phyloP scores from a whole-genome alignment of 2,797 vertebrate species.

The Calcarius lapponicus region DNA sequence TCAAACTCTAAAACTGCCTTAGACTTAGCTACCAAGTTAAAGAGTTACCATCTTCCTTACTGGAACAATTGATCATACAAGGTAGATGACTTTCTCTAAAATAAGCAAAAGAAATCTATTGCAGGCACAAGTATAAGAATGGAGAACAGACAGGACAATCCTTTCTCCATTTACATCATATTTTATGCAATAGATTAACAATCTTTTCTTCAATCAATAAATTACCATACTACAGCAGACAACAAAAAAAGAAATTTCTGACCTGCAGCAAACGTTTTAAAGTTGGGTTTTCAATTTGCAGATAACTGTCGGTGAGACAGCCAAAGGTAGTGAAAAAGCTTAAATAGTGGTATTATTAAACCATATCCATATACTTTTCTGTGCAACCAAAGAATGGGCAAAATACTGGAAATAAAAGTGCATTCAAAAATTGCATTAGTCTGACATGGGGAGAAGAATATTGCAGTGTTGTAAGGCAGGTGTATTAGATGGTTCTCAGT shows the following conservation, averaged over 20 bases:
- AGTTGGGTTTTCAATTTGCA: neutral
- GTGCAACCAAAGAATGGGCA: neutral
- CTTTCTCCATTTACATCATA: neutral
- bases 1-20: neutral
- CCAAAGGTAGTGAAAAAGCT: neutral
- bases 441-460: neutral
- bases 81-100: neutral
- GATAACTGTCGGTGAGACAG: neutral
- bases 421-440: neutral
- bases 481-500: neutral
- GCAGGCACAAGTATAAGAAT: neutral
- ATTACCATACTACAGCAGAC: neutral
- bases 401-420: neutral
- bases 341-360: neutral
- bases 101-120: neutral
- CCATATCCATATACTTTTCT: neutral
- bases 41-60: neutral
- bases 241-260: neutral
- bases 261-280: neutral
- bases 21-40: neutral
- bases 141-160: neutral
- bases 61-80: neutral
- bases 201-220: neutral
- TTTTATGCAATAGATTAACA: neutral
- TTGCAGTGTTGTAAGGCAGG: neutral